Evolutionary conservation across 2,888 invertebrate species (phyloP).

Genomic region (Drosophila nigritarsus): DNA sequence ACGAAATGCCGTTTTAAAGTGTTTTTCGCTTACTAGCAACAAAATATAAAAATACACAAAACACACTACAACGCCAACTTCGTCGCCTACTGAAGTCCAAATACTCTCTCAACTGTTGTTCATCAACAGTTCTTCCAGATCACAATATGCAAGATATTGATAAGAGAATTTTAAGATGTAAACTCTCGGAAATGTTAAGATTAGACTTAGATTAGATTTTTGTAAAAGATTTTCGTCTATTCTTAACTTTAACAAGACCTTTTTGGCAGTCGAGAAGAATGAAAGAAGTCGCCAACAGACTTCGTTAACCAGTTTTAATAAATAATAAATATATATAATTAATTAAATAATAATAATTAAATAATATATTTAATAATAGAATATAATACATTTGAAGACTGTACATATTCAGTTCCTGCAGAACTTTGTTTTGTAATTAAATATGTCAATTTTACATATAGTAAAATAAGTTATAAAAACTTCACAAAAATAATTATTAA

Average conservation of each 20-base stretch:
- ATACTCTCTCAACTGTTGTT: slow-evolving; percentile 15
- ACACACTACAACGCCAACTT: slow-evolving; percentile 12
- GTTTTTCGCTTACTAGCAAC: slow-evolving; percentile 37
- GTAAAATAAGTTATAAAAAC: background rate
- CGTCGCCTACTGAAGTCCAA: slow-evolving; percentile 17
- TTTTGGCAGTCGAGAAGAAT: background rate
- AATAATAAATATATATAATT: no score
- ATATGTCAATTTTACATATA: background rate
- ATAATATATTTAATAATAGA: no score
- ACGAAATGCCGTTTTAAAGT: slow-evolving; percentile 58
- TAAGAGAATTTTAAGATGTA: background rate
- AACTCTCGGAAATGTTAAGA: background rate
- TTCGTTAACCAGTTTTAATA: no score
- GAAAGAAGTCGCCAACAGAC: background rate
- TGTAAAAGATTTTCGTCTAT: background rate
- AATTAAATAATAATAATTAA: background rate
- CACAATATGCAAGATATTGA: background rate
- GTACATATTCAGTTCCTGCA: background rate
- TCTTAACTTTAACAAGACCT: background rate
- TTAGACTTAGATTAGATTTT: background rate
- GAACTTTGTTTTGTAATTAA: background rate
- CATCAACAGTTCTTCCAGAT: background rate
- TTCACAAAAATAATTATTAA: background rate
- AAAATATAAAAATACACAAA: slow-evolving; percentile 33
- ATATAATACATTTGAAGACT: background rate